phyloP scores from a whole-genome alignment of 2,888 invertebrate species.

The Heteromyza rotundicornis region DNA sequence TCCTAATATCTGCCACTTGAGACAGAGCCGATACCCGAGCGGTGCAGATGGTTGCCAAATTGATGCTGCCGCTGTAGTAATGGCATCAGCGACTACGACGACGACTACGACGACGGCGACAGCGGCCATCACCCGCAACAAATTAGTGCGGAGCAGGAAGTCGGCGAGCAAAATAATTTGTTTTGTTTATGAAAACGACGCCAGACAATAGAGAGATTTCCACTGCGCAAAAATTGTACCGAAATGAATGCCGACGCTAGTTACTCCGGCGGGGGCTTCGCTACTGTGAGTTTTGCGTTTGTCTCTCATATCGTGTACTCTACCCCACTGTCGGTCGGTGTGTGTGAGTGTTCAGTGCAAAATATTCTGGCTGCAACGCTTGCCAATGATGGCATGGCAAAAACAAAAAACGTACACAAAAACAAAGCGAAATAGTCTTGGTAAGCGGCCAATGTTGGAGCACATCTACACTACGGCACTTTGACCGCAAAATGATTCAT shows the following conservation, averaged over 20 bases:
- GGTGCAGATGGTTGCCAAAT: neutral
- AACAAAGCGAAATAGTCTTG: neutral
- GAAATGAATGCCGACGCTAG: constrained; percentile 1
- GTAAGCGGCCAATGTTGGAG: constrained; percentile 3
- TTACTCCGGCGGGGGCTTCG: neutral
- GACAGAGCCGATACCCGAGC: constrained; percentile 27
- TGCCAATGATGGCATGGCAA: neutral
- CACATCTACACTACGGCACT: constrained; percentile 25
- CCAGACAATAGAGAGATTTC: neutral
- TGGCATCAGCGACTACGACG: neutral
- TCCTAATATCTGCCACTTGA: constrained; percentile 54
- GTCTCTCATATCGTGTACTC: neutral
- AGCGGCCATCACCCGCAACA: constrained; percentile 20
- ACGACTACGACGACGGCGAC: no score
- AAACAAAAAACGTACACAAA: neutral
- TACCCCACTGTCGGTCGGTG: neutral
- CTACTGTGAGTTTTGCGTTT: neutral
- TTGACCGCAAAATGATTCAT: constrained; percentile 37
- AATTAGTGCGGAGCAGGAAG: constrained; percentile 18
- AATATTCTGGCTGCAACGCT: constrained; percentile 1
- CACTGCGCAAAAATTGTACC: constrained; percentile 14
- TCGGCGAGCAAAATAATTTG: constrained; percentile 2
- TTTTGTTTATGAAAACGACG: constrained; percentile 19
- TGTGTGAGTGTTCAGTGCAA: neutral
- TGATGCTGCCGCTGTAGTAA: neutral